phyloP scores from a whole-genome alignment of 2,113 vertebrate genomes.

The Pomatostomus ruficeps region DNA sequence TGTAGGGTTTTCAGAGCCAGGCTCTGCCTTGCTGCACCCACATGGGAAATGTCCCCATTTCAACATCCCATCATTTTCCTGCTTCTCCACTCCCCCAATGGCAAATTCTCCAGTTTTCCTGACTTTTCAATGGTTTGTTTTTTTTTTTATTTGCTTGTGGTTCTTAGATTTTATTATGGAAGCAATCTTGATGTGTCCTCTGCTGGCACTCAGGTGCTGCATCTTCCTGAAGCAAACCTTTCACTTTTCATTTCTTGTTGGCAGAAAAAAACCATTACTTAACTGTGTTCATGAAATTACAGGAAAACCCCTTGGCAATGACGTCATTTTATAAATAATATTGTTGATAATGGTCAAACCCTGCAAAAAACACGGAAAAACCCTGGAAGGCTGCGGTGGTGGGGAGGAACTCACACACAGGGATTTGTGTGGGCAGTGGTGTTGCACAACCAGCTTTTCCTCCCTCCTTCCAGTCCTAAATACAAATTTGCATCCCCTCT shows the following conservation, averaged over 20 bases:
- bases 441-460: not conserved
- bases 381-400: not conserved
- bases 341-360: not conserved
- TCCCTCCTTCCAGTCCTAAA: not conserved
- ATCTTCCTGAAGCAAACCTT: not conserved
- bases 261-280: not conserved
- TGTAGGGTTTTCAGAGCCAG: not conserved
- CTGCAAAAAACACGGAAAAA: not conserved
- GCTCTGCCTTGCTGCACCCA: not conserved
- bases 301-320: not conserved
- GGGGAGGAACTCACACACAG: not conserved
- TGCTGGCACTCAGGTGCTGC: not conserved
- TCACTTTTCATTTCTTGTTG: not conserved
- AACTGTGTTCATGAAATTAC: not conserved
- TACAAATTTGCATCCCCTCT: not conserved
- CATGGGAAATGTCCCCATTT: rapidly evolving
- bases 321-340: not conserved
- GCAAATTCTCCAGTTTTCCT: not conserved
- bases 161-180: not conserved
- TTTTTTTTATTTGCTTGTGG: not conserved
- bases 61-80: not conserved
- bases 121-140: not conserved
- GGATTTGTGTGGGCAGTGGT: not conserved
- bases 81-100: not conserved
- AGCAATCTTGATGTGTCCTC: not conserved